Base-by-base conservation (phyloP, 2,113 vertebrate genomes). In the Riparia riparia region DNA sequence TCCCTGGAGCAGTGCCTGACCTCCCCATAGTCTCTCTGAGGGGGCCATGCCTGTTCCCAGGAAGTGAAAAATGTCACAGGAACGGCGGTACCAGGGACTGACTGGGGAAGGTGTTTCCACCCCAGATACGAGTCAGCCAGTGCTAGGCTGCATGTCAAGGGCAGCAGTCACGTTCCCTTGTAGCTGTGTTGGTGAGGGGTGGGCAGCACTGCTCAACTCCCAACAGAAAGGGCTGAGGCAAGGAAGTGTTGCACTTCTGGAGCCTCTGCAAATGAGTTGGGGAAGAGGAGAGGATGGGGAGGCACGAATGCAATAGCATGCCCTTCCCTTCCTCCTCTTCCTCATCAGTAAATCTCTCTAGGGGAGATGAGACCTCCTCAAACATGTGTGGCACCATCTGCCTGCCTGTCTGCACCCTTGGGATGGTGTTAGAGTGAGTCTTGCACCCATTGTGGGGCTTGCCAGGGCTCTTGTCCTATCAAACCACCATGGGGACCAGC, bases 121-220 rank as follows among this genome's bases (percentile, higher is more conserved):
- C 15, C 17, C 16, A 1, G 39, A 37, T 1, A 0, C 66, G 91
- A 91, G 72, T 89, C 83, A 96, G 72, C 34, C 34, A 9, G 60
- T 42, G 60, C 80, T 29, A 9, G 64, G 68, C 64, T 57, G 31
- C 42, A 12, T 2, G 26, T 54, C 79, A 66, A 32, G 64, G 66
- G 54, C 54, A 77, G 45, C 29, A 4, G 12, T 28, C 3, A 1
- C 1, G 0, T 86, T 92, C 86, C 71, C 82, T 80, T n/a, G 24
- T 60, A 26, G 39, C 60, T 73, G 32, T 0, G 0, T 41, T 0
- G 3, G 17, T 0, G 0, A 77, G 76, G 83, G 68, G 2, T 86
- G 80, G 80, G 93, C 83, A 80, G 72, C 68, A 13, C 44, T 3
- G 2, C 16, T 34, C 2, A 6, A 5, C 19, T 72, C 45, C 42